These are phyloP conservation scores for Orthonyx spaldingii DNA, from an alignment of 2,113 vertebrate genomes.

Conservation along the genomic window DNA sequence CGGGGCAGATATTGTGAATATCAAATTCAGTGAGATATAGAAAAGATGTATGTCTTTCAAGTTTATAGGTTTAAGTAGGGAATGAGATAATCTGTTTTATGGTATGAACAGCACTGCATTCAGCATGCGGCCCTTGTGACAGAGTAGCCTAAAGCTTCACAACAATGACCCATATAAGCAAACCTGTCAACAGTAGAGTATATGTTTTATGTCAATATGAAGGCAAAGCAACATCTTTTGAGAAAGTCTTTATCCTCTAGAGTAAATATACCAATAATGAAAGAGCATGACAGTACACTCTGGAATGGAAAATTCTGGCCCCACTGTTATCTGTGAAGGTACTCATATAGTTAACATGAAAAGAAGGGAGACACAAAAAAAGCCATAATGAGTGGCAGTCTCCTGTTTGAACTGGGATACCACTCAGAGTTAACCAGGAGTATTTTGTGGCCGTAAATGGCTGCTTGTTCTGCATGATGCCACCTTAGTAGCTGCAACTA, in stretches of 20 bases:
- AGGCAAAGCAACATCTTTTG: neutral
- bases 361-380: neutral
- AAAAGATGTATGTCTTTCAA: neutral
- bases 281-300: neutral
- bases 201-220: neutral
- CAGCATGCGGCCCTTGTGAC: neutral
- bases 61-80: neutral
- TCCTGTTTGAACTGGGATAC: neutral
- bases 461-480: neutral
- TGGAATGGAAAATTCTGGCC: neutral
- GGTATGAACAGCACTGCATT: neutral
- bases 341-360: neutral
- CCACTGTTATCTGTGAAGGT: neutral
- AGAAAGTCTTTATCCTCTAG: neutral
- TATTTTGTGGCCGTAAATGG: neutral
- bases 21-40: neutral
- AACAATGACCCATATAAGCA: neutral
- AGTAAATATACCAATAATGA: neutral
- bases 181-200: neutral
- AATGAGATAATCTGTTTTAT: neutral
- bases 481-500: neutral
- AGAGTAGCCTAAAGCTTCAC: neutral
- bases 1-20: neutral
- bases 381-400: neutral
- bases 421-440: neutral